Evolutionary conservation across 1,140 invertebrate genomes (phyloP).

Genomic region (Micrasema minimum): DNA sequence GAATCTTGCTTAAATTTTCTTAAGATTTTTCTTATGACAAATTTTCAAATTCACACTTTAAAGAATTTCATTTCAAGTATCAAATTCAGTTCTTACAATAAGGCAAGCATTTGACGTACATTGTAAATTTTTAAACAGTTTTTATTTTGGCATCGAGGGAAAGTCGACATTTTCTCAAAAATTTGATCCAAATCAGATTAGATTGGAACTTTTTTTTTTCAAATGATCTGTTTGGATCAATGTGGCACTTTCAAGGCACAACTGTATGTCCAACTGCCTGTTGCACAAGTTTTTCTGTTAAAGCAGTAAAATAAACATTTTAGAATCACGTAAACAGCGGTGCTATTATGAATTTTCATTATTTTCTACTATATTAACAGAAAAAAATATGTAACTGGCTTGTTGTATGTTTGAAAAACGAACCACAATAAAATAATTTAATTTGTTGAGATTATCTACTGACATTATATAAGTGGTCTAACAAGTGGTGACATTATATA

Average conservation of each 20-base stretch:
- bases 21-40: not conserved
- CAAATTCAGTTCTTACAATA: not conserved
- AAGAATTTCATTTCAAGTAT: not conserved
- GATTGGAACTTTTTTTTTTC: not conserved
- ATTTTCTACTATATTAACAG: no score
- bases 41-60: not conserved
- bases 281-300: not conserved
- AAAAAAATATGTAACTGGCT: no score
- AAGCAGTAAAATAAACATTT: no score
- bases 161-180: not conserved
- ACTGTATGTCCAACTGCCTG: no score
- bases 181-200: not conserved
- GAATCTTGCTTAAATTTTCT: not conserved
- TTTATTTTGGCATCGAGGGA: not conserved
- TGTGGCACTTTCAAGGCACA: no score
- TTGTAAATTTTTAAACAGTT: not conserved
- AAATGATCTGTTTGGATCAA: not conserved
- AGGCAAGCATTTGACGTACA: constrained; percentile 9
- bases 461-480: no score
- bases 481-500: no score
- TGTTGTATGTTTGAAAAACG: no score
- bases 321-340: no score
- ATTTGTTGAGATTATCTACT: no score
- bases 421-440: no score
- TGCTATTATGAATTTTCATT: no score